These are phyloP conservation scores for Mythimna pallens DNA, from an alignment of 2,888 invertebrate species.

Conservation along the genomic window DNA sequence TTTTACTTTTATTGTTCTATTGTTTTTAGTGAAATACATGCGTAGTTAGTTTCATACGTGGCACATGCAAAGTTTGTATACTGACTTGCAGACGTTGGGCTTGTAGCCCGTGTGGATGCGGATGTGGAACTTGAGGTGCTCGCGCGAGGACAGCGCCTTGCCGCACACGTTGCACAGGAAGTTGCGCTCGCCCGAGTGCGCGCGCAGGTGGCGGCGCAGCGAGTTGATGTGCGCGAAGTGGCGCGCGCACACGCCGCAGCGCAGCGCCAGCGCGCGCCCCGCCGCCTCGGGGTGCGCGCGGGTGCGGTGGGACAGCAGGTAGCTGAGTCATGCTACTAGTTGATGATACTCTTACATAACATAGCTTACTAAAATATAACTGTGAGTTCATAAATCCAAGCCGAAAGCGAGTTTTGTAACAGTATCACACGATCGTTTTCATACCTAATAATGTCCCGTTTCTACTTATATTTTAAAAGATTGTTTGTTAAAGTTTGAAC, in stretches of 20 bases:
- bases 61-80: neutral
- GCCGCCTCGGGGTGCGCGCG: constrained; percentile 81
- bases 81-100: constrained; percentile 88
- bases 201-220: constrained; percentile 85
- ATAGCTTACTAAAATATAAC: too few species aligned
- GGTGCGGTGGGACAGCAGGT: constrained; percentile 82
- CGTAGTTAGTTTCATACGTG: neutral
- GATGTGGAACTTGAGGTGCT: constrained; percentile 91
- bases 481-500: too few species aligned
- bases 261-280: constrained; percentile 80
- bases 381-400: too few species aligned
- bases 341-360: too few species aligned
- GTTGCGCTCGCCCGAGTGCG: constrained; percentile 88
- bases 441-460: too few species aligned
- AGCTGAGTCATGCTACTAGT: constrained; percentile 65
- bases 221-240: constrained; percentile 89
- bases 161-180: constrained; percentile 91
- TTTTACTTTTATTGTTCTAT: too few species aligned
- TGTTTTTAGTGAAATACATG: neutral
- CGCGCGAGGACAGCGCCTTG: constrained; percentile 90
- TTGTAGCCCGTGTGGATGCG: constrained; percentile 92
- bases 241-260: constrained; percentile 84
- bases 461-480: too few species aligned
- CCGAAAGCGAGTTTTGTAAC: too few species aligned
- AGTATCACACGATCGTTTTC: too few species aligned